Conservation (phyloP, 2,113 vertebrate species). For the Gallinago jamesoni region DNA sequence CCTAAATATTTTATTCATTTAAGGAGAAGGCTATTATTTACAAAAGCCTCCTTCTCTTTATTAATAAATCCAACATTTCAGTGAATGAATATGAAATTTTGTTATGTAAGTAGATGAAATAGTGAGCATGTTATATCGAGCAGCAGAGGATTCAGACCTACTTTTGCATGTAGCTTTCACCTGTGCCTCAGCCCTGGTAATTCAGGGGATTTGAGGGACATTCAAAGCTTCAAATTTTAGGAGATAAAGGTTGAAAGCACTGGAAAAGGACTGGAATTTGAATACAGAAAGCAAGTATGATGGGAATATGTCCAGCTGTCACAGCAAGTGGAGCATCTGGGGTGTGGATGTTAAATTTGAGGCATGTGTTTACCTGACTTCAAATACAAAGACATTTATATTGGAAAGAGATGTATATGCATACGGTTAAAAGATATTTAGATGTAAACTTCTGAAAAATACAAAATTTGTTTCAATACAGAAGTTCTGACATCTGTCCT, state of each 20-base stretch:
- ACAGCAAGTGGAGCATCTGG: neutral
- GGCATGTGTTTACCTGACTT: neutral
- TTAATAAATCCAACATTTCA: neutral
- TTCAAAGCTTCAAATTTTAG: neutral
- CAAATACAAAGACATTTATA: neutral
- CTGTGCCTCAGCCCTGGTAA: neutral
- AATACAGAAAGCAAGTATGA: slow-evolving; percentile 20
- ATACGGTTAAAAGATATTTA: neutral
- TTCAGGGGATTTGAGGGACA: slow-evolving; percentile 9
- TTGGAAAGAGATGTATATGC: neutral
- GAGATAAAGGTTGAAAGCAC: slow-evolving; percentile 39
- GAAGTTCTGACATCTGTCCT: neutral
- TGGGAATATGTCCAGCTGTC: slow-evolving; percentile 16
- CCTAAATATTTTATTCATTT: neutral
- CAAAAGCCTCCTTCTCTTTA: neutral
- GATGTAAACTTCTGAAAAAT: neutral
- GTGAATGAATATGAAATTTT: neutral
- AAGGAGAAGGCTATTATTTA: neutral
- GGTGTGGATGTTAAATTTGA: slow-evolving; percentile 19
- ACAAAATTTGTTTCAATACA: neutral
- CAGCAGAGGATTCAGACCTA: neutral
- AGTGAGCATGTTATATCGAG: neutral
- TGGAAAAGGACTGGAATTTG: slow-evolving; percentile 32
- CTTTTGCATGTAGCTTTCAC: neutral
- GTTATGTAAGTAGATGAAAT: slow-evolving; percentile 4